Conservation (phyloP, 2,797 vertebrate species). For the Strix occidentalis region DNA sequence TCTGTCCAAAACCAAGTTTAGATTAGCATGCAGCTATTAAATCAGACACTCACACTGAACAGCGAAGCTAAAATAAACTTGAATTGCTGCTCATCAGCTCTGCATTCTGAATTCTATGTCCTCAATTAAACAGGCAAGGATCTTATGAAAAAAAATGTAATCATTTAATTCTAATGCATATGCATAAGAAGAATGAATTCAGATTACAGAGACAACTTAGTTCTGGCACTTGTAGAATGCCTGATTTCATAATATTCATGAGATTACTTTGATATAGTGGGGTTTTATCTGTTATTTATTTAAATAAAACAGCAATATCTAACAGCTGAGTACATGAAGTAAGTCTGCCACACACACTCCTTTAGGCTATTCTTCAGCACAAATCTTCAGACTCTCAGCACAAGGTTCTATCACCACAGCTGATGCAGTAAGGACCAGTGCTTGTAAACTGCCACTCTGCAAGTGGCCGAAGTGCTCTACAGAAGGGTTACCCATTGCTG, state of each 20-base stretch:
- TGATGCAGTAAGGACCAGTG: background rate
- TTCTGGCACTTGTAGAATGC: background rate
- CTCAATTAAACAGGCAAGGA: background rate
- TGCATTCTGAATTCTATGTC: background rate
- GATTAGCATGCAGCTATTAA: background rate
- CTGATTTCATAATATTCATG: background rate
- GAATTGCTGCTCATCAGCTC: background rate
- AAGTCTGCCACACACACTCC: background rate
- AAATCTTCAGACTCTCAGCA: background rate
- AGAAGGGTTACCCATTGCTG: background rate
- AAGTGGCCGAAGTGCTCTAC: background rate
- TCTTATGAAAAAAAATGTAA: background rate
- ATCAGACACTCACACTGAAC: background rate
- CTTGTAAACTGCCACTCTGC: background rate
- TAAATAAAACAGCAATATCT: background rate
- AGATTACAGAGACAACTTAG: background rate
- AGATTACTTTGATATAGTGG: background rate
- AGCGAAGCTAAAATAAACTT: background rate
- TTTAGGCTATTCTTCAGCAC: background rate
- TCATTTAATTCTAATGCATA: background rate
- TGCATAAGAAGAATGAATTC: background rate
- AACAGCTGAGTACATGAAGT: background rate
- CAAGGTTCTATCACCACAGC: background rate
- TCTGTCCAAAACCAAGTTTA: background rate
- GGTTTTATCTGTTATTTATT: background rate